Percentiles rank a stretch among this genome's conserved stretches.
phyloP scores from a whole-genome alignment of 2,797 vertebrate genomes.

The Semaprochilodus insignis region DNA sequence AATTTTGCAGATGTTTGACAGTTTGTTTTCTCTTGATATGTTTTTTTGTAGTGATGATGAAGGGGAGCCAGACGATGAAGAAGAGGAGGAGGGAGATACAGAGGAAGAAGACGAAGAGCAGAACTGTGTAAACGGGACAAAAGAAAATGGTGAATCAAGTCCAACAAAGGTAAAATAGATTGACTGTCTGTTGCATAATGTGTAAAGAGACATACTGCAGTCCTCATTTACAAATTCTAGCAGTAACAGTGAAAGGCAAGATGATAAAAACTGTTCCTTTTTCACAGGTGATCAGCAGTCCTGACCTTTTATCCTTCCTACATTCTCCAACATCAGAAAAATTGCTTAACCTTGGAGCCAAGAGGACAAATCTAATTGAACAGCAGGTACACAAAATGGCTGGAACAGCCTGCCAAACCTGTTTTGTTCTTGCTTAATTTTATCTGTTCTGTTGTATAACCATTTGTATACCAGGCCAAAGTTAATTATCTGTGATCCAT shows the following conservation, averaged over 20 bases:
- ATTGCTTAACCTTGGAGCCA: conserved; percentile 86
- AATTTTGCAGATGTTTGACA: not conserved
- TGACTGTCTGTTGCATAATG: not conserved
- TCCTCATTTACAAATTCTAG: not conserved
- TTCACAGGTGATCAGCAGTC: conserved; percentile 73
- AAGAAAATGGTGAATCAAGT: conserved; percentile 62
- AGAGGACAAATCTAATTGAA: conserved; percentile 80
- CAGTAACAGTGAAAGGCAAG: not conserved
- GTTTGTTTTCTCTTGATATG: not conserved
- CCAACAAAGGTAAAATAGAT: conserved; percentile 52
- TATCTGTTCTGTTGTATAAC: not conserved
- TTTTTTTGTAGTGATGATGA: conserved; percentile 68
- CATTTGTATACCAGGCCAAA: not conserved
- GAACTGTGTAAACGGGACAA: conserved; percentile 69
- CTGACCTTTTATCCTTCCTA: conserved; percentile 84
- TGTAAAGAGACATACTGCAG: not conserved
- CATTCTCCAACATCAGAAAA: conserved; percentile 88
- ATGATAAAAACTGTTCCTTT: not conserved
- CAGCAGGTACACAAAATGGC: conserved; percentile 79
- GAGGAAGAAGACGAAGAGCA: conserved; percentile 74
- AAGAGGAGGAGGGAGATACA: conserved; percentile 64
- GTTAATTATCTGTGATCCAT: not conserved
- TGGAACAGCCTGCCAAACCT: not conserved
- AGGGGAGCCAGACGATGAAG: conserved; percentile 61
- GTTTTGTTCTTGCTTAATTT: not conserved